These are phyloP conservation scores for Xiphophorus birchmanni DNA, from an alignment of 2,797 vertebrate species.

Conservation along the genomic window DNA sequence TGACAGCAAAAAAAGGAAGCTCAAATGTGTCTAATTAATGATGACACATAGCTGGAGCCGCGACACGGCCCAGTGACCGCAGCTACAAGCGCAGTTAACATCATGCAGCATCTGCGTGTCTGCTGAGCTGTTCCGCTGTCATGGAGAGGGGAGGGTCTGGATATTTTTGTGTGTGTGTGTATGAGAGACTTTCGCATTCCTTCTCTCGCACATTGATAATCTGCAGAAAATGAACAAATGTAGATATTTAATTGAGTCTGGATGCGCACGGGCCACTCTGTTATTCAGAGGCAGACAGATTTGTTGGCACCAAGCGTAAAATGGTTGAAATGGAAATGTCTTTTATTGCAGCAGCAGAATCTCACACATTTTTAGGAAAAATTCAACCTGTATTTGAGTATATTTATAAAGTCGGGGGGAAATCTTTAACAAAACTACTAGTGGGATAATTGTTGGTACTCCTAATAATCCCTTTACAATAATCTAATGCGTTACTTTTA, in stretches of 20 bases:
- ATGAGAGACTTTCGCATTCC: slow-evolving; percentile 7
- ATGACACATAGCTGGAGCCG: slow-evolving; percentile 39
- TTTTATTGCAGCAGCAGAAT: neutral
- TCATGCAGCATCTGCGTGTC: slow-evolving; percentile 26
- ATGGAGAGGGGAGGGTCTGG: slow-evolving; percentile 5
- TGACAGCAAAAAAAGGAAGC: neutral
- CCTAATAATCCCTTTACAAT: too few species aligned
- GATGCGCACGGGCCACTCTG: neutral
- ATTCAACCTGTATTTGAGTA: neutral
- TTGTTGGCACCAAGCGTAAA: neutral
- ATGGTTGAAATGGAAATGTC: neutral
- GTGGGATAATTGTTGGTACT: too few species aligned
- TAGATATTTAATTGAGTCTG: neutral
- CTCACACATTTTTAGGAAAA: neutral
- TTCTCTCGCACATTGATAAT: slow-evolving; percentile 1
- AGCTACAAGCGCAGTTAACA: slow-evolving; percentile 42
- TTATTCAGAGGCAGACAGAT: neutral
- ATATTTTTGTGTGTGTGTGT: slow-evolving; percentile 20
- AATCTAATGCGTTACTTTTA: too few species aligned
- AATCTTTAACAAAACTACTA: neutral
- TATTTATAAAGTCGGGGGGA: neutral
- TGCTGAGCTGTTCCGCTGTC: slow-evolving; percentile 25
- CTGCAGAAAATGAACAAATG: neutral
- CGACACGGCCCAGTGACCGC: slow-evolving; percentile 17
- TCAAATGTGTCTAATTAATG: slow-evolving; percentile 21